Conservation (phyloP, 2,113 vertebrate genomes). For the Larimichthys polyactis region DNA sequence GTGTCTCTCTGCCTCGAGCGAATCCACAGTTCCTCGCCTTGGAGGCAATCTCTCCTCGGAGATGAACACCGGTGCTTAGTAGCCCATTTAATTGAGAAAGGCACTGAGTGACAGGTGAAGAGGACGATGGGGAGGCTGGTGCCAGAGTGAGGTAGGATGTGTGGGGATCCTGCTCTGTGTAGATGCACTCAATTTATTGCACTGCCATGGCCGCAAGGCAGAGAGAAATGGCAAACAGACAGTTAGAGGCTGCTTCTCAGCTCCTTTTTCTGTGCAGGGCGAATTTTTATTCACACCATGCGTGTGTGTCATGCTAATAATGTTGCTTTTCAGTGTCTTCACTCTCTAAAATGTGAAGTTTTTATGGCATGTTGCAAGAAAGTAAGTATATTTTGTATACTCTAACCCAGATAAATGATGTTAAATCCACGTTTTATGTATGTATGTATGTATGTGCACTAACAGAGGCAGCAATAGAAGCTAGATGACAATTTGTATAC, state of each 20-base stretch:
- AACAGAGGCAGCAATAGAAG: background rate
- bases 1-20: background rate
- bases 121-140: slow-evolving; percentile 47
- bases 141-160: slow-evolving; percentile 22
- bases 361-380: background rate
- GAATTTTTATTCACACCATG: background rate
- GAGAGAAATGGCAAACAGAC: slow-evolving; percentile 15
- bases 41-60: slow-evolving; percentile 34
- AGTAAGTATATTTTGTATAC: background rate
- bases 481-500: background rate
- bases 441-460: background rate
- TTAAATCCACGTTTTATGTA: slow-evolving; percentile 10
- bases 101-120: slow-evolving; percentile 65
- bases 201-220: slow-evolving; percentile 23
- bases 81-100: slow-evolving; percentile 67
- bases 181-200: slow-evolving; percentile 53
- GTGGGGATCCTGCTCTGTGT: slow-evolving; percentile 24
- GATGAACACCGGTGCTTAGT: slow-evolving; percentile 46
- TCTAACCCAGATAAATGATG: background rate
- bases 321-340: background rate
- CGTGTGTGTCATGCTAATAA: background rate
- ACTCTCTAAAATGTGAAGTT: slow-evolving; percentile 18
- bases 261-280: background rate
- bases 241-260: slow-evolving; percentile 6
- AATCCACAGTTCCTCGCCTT: background rate